phyloP scores from a whole-genome alignment of 2,113 vertebrate species.

The Zeus faber region DNA sequence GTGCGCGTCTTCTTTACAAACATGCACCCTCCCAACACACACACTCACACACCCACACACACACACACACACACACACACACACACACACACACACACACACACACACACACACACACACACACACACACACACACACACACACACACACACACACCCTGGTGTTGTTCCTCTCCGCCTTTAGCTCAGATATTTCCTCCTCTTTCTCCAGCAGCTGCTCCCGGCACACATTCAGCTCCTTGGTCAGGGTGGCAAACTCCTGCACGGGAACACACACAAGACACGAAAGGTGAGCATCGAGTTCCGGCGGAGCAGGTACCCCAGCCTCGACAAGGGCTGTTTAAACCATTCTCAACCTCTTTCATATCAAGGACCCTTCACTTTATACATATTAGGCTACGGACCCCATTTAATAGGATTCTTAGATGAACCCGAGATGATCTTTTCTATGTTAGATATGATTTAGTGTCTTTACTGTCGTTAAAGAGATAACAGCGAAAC shows the following conservation, averaged over 20 bases:
- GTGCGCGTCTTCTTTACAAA: constrained; percentile 76
- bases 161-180: constrained; percentile 98
- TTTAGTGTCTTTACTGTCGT: no score
- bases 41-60: constrained; percentile 34
- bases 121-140: constrained; percentile 10
- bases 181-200: constrained; percentile 96
- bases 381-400: no score
- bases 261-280: constrained; percentile 44
- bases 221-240: constrained; percentile 93
- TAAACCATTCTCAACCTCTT: no score
- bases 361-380: no score
- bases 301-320: no score
- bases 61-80: constrained; percentile 29
- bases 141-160: constrained; percentile 73
- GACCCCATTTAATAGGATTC: no score
- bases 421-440: no score
- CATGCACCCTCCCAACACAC: constrained; percentile 20
- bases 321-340: no score
- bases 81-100: constrained; percentile 39
- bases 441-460: no score
- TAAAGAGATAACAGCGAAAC: no score
- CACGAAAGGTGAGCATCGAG: not conserved
- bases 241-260: constrained; percentile 96
- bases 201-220: constrained; percentile 95
- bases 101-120: not conserved